Evolutionary conservation across 2,113 vertebrate species (phyloP).

Genomic region (Emydocephalus ijimae): DNA sequence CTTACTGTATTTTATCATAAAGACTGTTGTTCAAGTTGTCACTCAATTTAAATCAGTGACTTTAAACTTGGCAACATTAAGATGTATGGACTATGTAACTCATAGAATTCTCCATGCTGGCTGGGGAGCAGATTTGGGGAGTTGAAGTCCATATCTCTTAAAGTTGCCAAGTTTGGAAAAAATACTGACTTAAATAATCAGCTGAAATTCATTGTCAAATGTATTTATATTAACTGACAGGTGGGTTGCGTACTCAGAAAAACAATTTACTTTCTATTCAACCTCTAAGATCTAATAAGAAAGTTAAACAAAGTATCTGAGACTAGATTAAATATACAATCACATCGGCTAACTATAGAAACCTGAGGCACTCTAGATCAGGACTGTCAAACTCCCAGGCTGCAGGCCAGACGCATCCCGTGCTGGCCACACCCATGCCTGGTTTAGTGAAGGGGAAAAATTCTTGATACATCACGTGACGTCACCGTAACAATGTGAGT

Average conservation of each 20-base stretch:
- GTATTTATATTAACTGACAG: neutral
- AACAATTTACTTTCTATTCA: neutral
- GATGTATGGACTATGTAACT: neutral
- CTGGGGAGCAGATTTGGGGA: neutral
- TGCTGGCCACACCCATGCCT: no score
- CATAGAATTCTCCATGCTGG: neutral
- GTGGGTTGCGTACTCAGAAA: neutral
- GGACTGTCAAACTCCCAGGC: no score
- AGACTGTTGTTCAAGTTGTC: neutral
- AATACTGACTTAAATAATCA: neutral
- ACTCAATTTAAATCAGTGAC: neutral
- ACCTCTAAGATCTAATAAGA: neutral
- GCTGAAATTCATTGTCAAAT: neutral
- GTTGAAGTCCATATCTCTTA: neutral
- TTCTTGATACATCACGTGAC: no score
- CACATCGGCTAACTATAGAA: neutral
- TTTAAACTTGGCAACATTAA: neutral
- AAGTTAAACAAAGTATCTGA: neutral
- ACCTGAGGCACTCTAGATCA: neutral
- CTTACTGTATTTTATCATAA: neutral
- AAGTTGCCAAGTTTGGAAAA: neutral
- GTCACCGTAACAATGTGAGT: no score
- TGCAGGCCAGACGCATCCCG: no score
- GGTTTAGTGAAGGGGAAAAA: no score
- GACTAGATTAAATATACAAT: neutral